A percentile compares a stretch with the other conserved stretches of the same genome.
Conservation (phyloP, 2,888 invertebrate species). For the Chrysopilus asiliformis region DNA sequence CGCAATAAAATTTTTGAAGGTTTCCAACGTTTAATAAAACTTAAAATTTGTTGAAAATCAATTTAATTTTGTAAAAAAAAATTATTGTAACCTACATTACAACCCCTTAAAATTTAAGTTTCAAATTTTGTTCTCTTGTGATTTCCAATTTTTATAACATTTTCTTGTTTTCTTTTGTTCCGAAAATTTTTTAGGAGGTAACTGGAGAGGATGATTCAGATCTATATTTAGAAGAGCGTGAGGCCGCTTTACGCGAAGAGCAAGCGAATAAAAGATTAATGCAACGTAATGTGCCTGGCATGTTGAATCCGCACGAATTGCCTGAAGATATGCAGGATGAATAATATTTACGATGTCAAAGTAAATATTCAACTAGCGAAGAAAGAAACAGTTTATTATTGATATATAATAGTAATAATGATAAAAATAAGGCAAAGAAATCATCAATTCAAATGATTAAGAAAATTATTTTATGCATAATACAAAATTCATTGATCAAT, state of each 20-base stretch:
- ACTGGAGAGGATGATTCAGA: conserved; percentile 97
- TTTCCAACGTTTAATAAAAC: too few relatives aligned
- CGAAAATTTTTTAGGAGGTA: conserved; percentile 75
- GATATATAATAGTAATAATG: neutral
- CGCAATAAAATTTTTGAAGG: too few relatives aligned
- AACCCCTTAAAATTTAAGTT: too few relatives aligned
- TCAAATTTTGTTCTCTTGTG: too few relatives aligned
- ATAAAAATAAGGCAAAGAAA: conserved; percentile 4
- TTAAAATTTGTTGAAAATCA: too few relatives aligned
- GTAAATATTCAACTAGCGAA: conserved; percentile 4
- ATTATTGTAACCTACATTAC: too few relatives aligned
- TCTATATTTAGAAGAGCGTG: conserved; percentile 92
- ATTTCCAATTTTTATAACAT: neutral
- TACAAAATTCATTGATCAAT: conserved; percentile 2
- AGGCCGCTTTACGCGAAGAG: conserved; percentile 74
- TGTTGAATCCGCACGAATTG: conserved; percentile 89
- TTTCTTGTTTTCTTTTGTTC: conserved; percentile 11
- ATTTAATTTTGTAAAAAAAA: too few relatives aligned
- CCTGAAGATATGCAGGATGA: conserved; percentile 91
- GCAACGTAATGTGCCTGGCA: conserved; percentile 91
- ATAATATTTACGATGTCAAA: conserved; percentile 20
- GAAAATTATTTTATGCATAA: conserved; percentile 7
- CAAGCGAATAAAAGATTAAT: conserved; percentile 88
- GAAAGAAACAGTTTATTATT: neutral
- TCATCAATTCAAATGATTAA: conserved; percentile 4